These are phyloP conservation scores for Lacerta viridis DNA, from an alignment of 2,797 vertebrate species.

Conservation along the genomic window DNA sequence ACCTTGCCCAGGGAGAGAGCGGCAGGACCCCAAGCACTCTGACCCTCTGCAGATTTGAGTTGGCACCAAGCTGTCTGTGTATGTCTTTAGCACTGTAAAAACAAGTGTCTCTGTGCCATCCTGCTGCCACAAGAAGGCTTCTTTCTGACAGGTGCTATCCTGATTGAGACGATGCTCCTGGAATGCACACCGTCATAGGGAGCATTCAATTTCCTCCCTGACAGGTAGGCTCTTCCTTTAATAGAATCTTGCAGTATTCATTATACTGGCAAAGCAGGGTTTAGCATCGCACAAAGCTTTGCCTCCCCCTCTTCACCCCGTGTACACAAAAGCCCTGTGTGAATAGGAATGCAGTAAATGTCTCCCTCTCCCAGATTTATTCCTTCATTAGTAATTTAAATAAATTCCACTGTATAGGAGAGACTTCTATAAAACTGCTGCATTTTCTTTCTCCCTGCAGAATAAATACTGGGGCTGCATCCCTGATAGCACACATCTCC, in stretches of 20 bases:
- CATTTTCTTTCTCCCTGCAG: background rate
- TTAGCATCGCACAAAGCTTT: conserved; percentile 38
- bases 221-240: conserved; percentile 51
- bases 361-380: conserved; percentile 71
- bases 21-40: conserved; percentile 5
- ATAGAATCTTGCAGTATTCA: conserved; percentile 38
- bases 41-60: conserved; percentile 21
- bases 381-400: conserved; percentile 76
- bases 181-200: conserved; percentile 36
- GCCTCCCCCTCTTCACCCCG: conserved; percentile 5
- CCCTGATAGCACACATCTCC: background rate
- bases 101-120: background rate
- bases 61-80: conserved; percentile 25
- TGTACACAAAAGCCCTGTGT: conserved; percentile 59
- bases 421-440: conserved; percentile 59
- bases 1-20: conserved; percentile 30
- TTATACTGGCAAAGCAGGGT: conserved; percentile 22
- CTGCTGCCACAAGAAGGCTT: background rate
- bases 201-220: conserved; percentile 46
- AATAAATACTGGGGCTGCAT: conserved; percentile 32
- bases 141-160: conserved; percentile 32
- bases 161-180: rapidly evolving
- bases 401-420: conserved; percentile 62
- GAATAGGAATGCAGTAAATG: conserved; percentile 67
- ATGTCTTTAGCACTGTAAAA: conserved; percentile 11